These are phyloP conservation scores for Hesperophylax magnus DNA, from an alignment of 1,140 invertebrate genomes.

Conservation along the genomic window DNA sequence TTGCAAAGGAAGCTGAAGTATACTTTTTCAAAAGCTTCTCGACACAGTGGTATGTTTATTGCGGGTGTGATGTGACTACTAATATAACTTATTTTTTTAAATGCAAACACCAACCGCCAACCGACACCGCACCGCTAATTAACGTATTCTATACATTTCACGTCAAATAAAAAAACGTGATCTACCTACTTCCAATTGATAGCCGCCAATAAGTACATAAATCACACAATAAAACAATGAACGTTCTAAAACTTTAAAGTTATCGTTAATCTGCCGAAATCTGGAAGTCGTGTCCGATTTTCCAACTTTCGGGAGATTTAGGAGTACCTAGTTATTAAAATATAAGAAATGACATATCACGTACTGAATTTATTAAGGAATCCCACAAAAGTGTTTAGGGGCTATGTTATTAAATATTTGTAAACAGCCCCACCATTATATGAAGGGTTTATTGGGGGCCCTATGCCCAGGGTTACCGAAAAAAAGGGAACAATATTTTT, in stretches of 20 bases:
- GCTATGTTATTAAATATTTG: conserved; percentile 35
- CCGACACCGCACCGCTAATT: too few species aligned
- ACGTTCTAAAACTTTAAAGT: conserved; percentile 11
- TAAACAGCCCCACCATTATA: conserved; percentile 30
- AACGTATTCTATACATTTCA: too few species aligned
- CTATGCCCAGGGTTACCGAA: not conserved
- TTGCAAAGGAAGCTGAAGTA: too few species aligned
- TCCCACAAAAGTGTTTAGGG: conserved; percentile 38
- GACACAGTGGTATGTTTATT: too few species aligned
- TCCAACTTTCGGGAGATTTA: conserved; percentile 26
- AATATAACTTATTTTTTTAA: too few species aligned
- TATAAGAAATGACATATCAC: conserved; percentile 32
- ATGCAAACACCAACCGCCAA: too few species aligned
- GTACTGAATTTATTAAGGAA: conserved; percentile 41
- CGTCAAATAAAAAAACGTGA: too few species aligned
- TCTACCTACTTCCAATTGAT: too few species aligned
- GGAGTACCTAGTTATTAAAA: not conserved
- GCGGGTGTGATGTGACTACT: too few species aligned
- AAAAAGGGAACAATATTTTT: too few species aligned
- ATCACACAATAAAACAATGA: conserved; percentile 12
- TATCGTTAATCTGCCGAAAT: conserved; percentile 12
- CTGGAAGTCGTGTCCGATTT: conserved; percentile 9
- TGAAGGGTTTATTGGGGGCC: conserved; percentile 23
- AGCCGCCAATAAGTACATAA: not conserved
- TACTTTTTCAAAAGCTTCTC: too few species aligned